Conservation (phyloP, 2,888 invertebrate species). For the Drosophila merina region DNA sequence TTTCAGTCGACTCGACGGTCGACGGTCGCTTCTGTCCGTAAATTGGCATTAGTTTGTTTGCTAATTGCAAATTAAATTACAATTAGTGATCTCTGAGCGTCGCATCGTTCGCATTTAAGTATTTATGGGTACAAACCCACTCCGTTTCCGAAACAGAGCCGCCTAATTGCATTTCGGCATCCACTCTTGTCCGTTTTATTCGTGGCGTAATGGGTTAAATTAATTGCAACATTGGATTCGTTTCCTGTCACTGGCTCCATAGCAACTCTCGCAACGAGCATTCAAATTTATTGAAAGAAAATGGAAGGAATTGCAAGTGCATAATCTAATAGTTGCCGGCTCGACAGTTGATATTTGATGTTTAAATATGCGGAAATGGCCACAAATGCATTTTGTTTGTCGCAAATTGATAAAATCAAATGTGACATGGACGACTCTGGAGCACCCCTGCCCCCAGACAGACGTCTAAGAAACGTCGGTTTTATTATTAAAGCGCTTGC, state of each 20-base stretch:
- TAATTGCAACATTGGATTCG: conserved; percentile 49
- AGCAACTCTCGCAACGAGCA: background rate
- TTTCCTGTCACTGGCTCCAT: conserved; percentile 5
- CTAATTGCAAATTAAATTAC: conserved; percentile 83
- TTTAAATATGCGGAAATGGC: background rate
- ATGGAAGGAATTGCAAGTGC: background rate
- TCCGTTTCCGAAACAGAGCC: conserved; percentile 25
- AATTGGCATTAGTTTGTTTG: conserved; percentile 81
- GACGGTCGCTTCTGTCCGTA: conserved; percentile 61
- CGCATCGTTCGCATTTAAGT: conserved; percentile 73
- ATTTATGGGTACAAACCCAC: conserved; percentile 57
- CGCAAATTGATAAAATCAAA: background rate
- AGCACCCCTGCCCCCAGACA: conserved; percentile 14
- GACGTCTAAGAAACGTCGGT: conserved; percentile 2
- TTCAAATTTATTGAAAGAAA: conserved; percentile 18
- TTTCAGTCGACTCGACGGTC: conserved; percentile 40
- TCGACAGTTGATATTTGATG: conserved; percentile 5
- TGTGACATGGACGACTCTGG: background rate
- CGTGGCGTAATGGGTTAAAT: conserved; percentile 58
- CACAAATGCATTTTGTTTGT: conserved; percentile 25
- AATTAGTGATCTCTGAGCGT: conserved; percentile 81
- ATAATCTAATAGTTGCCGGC: conserved; percentile 5
- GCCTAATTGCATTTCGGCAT: conserved; percentile 60
- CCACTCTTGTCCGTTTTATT: conserved; percentile 32
- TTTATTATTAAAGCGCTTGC: conserved; percentile 36